Evolutionary conservation across 2,888 invertebrate species (phyloP).

Genomic region (Hirtodrosophila cameraria): DNA sequence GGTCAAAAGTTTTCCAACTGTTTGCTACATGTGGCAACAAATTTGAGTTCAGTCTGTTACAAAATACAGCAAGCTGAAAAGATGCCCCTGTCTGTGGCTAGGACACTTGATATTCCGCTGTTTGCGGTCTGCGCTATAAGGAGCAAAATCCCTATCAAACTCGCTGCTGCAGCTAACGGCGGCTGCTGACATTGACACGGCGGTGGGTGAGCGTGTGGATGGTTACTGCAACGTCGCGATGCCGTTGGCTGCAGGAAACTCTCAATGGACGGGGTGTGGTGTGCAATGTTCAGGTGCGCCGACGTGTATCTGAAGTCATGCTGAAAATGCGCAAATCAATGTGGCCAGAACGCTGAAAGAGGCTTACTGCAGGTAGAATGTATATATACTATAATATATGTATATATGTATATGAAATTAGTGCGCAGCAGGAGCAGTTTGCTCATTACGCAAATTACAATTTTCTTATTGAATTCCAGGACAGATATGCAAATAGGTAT

Average conservation of each 20-base stretch:
- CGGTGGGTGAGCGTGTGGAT: not conserved
- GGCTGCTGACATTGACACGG: slow-evolving; percentile 36
- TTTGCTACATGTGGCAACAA: not conserved
- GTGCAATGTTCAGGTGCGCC: no score
- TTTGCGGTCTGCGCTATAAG: not conserved
- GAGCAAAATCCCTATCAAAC: slow-evolving; percentile 12
- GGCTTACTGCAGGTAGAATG: slow-evolving; percentile 3
- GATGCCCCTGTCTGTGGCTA: not conserved
- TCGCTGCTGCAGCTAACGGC: slow-evolving; percentile 1
- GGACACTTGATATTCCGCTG: not conserved
- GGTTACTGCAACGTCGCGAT: slow-evolving; percentile 1
- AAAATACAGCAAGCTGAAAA: not conserved
- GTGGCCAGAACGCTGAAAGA: slow-evolving; percentile 15
- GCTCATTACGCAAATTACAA: slow-evolving; percentile 7
- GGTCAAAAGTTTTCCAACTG: not conserved
- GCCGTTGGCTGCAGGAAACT: not conserved
- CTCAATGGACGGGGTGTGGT: not conserved
- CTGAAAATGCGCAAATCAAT: slow-evolving; percentile 46
- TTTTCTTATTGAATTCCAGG: not conserved
- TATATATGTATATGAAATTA: slow-evolving; percentile 4
- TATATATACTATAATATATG: no score
- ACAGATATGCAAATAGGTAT: not conserved
- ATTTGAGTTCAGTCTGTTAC: not conserved
- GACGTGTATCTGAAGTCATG: slow-evolving; percentile 26
- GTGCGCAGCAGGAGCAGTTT: not conserved